Evolutionary conservation across 2,113 vertebrate genomes (phyloP).

Genomic region (Callithrix jacchus): DNA sequence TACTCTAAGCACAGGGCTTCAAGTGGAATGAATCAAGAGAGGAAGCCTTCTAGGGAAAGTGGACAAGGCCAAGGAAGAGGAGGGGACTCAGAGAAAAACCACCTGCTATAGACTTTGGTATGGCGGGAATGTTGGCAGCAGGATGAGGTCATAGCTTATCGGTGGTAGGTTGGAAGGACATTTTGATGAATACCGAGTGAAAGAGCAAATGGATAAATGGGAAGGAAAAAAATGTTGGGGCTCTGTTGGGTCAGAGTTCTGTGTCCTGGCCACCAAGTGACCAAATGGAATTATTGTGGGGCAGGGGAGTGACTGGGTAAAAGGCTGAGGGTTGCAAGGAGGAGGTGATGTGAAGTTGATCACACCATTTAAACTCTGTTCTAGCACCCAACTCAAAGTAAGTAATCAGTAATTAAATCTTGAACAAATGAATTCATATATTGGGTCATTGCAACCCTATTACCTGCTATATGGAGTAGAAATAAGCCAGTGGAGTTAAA

Average conservation of each 20-base stretch:
- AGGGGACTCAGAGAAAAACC: background rate
- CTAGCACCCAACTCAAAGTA: background rate
- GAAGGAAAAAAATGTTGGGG: background rate
- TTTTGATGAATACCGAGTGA: background rate
- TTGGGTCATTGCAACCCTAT: background rate
- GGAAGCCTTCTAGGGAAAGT: background rate
- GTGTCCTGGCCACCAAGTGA: background rate
- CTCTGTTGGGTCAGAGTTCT: background rate
- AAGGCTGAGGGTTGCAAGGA: background rate
- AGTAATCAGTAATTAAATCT: background rate
- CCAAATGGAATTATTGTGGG: background rate
- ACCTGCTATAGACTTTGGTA: background rate
- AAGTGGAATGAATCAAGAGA: background rate
- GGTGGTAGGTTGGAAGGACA: background rate
- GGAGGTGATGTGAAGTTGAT: background rate
- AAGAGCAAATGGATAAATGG: background rate
- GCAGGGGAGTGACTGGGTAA: background rate
- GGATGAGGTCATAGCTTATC: background rate
- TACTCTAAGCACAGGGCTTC: background rate
- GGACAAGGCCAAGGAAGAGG: background rate
- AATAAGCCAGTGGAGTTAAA: background rate
- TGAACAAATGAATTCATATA: background rate
- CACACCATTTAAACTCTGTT: background rate
- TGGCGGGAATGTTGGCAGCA: background rate
- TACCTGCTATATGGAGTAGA: background rate